These are phyloP conservation scores for Microtus montanus DNA, from an alignment of 2,113 vertebrate genomes.

Conservation along the genomic window DNA sequence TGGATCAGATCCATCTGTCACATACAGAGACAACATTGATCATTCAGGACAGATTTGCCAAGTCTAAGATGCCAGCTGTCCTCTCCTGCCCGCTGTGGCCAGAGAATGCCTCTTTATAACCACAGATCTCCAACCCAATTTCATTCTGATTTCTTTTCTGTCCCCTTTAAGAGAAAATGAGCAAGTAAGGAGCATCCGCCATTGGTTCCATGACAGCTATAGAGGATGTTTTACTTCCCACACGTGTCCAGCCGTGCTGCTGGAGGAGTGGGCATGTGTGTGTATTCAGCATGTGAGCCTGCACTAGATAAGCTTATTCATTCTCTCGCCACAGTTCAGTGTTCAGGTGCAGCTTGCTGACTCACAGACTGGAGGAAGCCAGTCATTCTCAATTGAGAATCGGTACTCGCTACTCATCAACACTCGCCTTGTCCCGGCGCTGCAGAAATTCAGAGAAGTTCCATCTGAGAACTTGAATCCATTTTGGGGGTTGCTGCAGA, in stretches of 20 bases:
- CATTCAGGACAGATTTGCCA: conserved; percentile 63
- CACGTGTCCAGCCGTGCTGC: not conserved
- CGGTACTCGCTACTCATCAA: not conserved
- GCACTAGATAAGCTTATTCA: conserved; percentile 32
- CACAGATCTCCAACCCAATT: conserved; percentile 1
- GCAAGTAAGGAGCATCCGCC: not conserved
- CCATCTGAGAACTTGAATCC: not conserved
- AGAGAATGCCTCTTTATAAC: conserved; percentile 70
- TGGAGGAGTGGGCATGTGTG: not conserved
- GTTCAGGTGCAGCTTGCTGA: not conserved
- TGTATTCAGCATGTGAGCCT: not conserved
- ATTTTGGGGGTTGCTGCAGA: not conserved
- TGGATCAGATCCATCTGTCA: conserved; percentile 59
- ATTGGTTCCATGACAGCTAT: not conserved
- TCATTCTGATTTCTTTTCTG: conserved; percentile 39
- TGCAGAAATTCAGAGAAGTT: not conserved
- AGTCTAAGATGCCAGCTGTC: conserved; percentile 70
- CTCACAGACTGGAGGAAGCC: not conserved
- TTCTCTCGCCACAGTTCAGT: conserved; percentile 21
- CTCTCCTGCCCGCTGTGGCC: conserved; percentile 3
- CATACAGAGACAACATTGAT: conserved; percentile 77
- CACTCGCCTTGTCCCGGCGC: not conserved
- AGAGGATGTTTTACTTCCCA: not conserved
- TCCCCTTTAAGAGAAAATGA: not conserved
- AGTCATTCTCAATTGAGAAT: conserved; percentile 53